These are phyloP conservation scores for Homarus gammarus DNA, from an alignment of 2,888 invertebrate species.

Conservation along the genomic window DNA sequence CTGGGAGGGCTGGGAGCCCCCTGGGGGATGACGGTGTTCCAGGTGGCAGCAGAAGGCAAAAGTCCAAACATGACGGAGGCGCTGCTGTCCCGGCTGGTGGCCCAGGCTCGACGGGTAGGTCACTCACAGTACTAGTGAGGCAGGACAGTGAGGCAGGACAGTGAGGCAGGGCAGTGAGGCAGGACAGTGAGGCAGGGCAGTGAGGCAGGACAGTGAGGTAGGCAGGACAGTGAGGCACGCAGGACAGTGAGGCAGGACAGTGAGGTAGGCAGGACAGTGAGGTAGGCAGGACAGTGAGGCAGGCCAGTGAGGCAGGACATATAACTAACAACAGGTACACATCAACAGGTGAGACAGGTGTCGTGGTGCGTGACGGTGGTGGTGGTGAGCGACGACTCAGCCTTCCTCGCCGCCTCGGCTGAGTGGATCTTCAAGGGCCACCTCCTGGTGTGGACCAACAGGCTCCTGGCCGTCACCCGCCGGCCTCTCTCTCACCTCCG, in stretches of 20 bases:
- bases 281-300: too few species aligned
- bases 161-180: too few species aligned
- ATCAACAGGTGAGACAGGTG: conserved; percentile 20
- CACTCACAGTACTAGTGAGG: neutral
- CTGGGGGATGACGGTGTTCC: neutral
- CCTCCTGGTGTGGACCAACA: conserved; percentile 50
- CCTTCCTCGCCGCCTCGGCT: conserved; percentile 47
- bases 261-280: too few species aligned
- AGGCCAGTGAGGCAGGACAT: neutral
- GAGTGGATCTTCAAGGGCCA: conserved; percentile 39
- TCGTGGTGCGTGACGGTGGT: conserved; percentile 31
- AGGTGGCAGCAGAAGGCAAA: neutral
- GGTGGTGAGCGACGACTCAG: conserved; percentile 46
- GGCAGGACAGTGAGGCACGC: too few species aligned
- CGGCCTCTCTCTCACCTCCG: conserved; percentile 1
- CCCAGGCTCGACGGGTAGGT: neutral
- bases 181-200: too few species aligned
- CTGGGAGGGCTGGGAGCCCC: neutral
- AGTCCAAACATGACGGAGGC: neutral
- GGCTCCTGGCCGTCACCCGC: conserved; percentile 48
- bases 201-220: too few species aligned
- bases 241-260: too few species aligned
- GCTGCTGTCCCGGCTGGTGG: neutral
- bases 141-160: too few species aligned
- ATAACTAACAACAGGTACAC: too few species aligned